Conservation (phyloP, 2,797 vertebrate species). For the Thamnophis elegans region DNA sequence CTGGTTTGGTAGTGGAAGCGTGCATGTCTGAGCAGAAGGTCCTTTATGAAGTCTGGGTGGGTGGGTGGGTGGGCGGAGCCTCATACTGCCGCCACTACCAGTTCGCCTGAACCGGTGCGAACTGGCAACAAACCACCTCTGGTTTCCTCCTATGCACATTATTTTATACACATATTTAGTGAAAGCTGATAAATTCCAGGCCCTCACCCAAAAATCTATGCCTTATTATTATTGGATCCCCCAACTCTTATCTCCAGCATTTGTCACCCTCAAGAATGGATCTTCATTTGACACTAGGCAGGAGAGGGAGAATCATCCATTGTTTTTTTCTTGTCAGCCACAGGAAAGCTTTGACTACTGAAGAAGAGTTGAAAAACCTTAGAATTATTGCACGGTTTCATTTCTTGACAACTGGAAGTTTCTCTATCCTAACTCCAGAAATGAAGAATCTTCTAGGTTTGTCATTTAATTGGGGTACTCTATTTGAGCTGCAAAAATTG, state of each 20-base stretch:
- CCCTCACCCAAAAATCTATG: not conserved
- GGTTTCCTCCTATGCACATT: not conserved
- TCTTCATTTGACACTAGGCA: not conserved
- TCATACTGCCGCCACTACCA: no score
- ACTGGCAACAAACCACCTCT: no score
- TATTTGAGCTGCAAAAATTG: not conserved
- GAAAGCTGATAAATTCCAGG: not conserved
- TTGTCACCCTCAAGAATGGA: not conserved
- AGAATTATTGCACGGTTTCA: not conserved
- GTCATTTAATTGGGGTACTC: not conserved
- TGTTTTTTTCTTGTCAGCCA: not conserved
- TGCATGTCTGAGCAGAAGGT: no score
- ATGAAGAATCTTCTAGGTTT: not conserved
- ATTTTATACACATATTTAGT: not conserved
- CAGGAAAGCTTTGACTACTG: not conserved
- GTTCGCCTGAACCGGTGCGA: no score
- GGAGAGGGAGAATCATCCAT: not conserved
- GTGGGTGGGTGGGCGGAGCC: no score
- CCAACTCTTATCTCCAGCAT: not conserved
- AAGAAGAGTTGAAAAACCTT: not conserved
- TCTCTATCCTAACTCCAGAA: not conserved
- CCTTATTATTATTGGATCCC: not conserved
- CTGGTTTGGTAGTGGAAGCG: no score
- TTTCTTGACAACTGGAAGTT: not conserved
- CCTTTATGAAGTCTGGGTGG: no score